These are phyloP conservation scores for Halcyon chelicuti DNA, from an alignment of 2,797 vertebrate genomes.

Conservation along the genomic window DNA sequence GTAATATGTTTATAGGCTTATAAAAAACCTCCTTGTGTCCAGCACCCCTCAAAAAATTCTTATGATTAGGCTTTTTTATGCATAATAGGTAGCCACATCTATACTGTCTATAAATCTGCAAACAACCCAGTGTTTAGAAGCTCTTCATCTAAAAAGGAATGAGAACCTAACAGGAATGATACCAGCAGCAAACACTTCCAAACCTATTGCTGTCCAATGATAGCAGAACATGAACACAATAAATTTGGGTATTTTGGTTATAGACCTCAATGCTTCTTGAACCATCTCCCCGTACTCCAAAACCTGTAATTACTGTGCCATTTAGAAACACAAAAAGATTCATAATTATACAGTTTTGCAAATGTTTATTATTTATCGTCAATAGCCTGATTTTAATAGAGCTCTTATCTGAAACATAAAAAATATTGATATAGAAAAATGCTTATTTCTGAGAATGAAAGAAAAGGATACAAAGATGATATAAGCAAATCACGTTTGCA, in stretches of 20 bases:
- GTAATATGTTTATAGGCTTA: neutral
- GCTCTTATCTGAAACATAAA: neutral
- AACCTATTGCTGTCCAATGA: neutral
- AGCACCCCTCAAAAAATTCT: neutral
- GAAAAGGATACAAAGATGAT: neutral
- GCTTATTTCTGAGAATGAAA: neutral
- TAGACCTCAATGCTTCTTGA: neutral
- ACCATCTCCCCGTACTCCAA: neutral
- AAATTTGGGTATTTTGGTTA: neutral
- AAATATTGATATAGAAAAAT: neutral
- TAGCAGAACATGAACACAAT: neutral
- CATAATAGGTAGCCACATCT: neutral
- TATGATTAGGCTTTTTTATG: neutral
- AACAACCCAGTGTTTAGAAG: neutral
- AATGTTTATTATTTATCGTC: neutral
- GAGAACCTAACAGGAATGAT: neutral
- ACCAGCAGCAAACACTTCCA: neutral
- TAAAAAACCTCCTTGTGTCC: fast-evolving
- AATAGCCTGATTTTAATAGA: neutral
- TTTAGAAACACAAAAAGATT: neutral
- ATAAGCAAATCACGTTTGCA: neutral
- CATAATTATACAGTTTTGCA: neutral
- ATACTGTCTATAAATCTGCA: neutral
- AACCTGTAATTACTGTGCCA: neutral
- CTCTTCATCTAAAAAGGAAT: neutral